Evolutionary conservation across 2,888 invertebrate genomes (phyloP), one percentile per base, ranked within the genome.

Genomic region (Andricus quercusramuli): DNA sequence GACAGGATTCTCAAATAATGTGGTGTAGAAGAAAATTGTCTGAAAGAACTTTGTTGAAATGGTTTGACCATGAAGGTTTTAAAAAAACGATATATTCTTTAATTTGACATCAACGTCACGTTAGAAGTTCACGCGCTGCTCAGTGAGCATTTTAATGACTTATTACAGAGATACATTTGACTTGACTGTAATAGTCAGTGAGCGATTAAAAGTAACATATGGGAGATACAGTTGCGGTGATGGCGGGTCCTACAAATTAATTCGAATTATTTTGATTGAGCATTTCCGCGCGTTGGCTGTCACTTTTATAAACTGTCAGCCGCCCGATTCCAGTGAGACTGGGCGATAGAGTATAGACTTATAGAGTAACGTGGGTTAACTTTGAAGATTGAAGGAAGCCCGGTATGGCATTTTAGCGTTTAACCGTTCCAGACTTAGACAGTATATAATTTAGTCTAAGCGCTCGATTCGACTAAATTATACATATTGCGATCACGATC

Each of bases 241-340:
- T 29, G 66, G 41, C 67, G 62, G 66, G 22, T 81, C 78, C 65
- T 79, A 84, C 77, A 86, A 88, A 88, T 89, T 87, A 88, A 89
- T 90, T 88, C 86, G 85, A 89, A 89, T 89, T 85, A 89, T 87
- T 88, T 88, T 87, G 89, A 90, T 89, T 81, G 87, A 88, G 83
- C 80, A 87, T 87, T 90, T 90, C 87, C 89, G 88, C 79, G 81
- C 79, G 82, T 79, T 79, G 79, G 80, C 84, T 86, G 86, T 85
- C 85, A 85, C 83, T 78, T 85, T 29, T 80, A 84, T 84, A 84
- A 82, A 80, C 85, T 83, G 85, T 83, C 78, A 81, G 70, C 80
- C 80, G 70, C 79, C 78, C 79, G 79, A 77, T 74, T 62, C 76
- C 70, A 68, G 65, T 70, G 81, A 81, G 74, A 68, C 81, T 59